These are phyloP conservation scores for Solea senegalensis DNA, from an alignment of 2,113 vertebrate genomes.

Conservation along the genomic window DNA sequence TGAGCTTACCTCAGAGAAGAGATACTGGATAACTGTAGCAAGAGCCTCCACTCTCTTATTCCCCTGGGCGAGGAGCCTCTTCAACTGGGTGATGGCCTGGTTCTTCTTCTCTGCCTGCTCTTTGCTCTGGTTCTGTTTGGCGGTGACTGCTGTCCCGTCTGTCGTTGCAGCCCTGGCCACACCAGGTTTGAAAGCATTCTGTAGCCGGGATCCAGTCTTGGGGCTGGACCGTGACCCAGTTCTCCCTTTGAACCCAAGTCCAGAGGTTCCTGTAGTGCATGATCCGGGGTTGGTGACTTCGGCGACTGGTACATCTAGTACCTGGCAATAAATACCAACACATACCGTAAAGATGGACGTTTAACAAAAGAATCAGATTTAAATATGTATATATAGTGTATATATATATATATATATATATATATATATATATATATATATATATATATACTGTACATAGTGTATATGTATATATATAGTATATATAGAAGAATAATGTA, in stretches of 20 bases:
- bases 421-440: no score
- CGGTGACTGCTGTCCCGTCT: rapidly evolving
- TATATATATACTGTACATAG: no score
- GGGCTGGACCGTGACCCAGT: conserved; percentile 26
- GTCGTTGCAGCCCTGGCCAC: neutral
- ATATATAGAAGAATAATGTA: no score
- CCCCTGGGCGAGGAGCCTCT: conserved; percentile 66
- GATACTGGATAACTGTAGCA: conserved; percentile 72
- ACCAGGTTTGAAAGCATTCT: conserved; percentile 12
- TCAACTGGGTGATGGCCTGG: conserved; percentile 64
- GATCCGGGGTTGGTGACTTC: conserved; percentile 18
- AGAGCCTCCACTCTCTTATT: conserved; percentile 71
- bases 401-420: no score
- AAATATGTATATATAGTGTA: neutral
- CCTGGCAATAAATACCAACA: conserved; percentile 22
- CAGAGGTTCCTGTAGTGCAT: neutral
- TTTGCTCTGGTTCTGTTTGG: conserved; percentile 52
- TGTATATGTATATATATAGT: no score
- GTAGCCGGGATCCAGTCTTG: conserved; percentile 39
- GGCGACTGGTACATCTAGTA: conserved; percentile 24
- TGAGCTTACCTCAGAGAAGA: conserved; percentile 67
- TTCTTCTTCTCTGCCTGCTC: conserved; percentile 69
- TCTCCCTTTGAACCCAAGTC: conserved; percentile 37
- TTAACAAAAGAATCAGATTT: neutral
- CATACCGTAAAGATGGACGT: neutral